These are phyloP conservation scores for Nemotelus nigrinus DNA, from an alignment of 2,888 invertebrate genomes.

Conservation along the genomic window DNA sequence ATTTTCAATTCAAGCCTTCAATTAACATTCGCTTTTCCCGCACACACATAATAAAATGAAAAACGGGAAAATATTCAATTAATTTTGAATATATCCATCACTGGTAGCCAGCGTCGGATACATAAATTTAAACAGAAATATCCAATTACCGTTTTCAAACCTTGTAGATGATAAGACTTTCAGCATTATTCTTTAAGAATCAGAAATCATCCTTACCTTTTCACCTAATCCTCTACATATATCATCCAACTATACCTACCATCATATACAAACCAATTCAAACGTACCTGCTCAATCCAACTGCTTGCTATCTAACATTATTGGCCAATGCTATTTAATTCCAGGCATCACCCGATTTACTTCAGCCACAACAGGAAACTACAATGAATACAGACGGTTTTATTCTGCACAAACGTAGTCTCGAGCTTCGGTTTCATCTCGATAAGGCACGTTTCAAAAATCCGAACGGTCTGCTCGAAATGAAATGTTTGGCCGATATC, in stretches of 20 bases:
- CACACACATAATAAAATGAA: no score
- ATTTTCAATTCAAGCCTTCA: no score
- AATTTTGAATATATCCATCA: no score
- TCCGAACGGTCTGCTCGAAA: slow-evolving; percentile 59
- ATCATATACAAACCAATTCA: not conserved
- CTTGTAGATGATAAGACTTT: no score
- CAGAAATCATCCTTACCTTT: no score
- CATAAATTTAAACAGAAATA: no score
- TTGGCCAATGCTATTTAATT: slow-evolving; percentile 28
- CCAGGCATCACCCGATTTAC: slow-evolving; percentile 61
- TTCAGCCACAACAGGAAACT: slow-evolving; percentile 62
- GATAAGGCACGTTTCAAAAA: slow-evolving; percentile 62
- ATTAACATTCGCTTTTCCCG: no score
- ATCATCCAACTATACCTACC: not conserved
- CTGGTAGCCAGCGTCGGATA: no score
- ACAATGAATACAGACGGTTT: slow-evolving; percentile 63
- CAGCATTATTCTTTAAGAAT: no score
- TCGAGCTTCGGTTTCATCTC: slow-evolving; percentile 63
- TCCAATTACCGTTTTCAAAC: no score
- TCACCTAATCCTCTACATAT: not conserved
- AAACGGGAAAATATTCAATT: no score
- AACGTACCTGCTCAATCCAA: not conserved
- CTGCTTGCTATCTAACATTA: slow-evolving; percentile 31
- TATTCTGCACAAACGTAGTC: slow-evolving; percentile 60
- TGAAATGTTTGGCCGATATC: slow-evolving; percentile 65